Conservation (phyloP, 2,113 vertebrate species). For the Pseudonaja textilis region DNA sequence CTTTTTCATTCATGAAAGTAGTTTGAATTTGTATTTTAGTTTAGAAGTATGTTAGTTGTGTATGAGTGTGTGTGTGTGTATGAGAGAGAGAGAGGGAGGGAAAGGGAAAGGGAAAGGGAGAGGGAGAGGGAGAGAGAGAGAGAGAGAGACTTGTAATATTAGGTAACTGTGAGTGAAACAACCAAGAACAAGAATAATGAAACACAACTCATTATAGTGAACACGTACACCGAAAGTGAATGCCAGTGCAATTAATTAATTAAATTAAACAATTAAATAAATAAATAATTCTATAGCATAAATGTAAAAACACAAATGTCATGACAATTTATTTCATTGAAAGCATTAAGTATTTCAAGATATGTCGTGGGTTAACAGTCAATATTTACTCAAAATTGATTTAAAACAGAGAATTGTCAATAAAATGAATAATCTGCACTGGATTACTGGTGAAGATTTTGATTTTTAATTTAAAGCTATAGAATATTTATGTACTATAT, state of each 20-base stretch:
- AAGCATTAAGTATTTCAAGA: neutral
- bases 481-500: slow-evolving; percentile 62
- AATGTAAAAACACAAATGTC: neutral
- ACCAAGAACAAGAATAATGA: too few species aligned
- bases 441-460: slow-evolving; percentile 23
- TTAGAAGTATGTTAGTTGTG: neutral
- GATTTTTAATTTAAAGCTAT: slow-evolving; percentile 62
- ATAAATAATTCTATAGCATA: neutral
- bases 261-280: neutral
- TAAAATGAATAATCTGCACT: slow-evolving; percentile 43
- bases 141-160: neutral
- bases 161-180: neutral
- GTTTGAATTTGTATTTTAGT: neutral
- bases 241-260: neutral
- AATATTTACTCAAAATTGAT: neutral
- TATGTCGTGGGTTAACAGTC: neutral
- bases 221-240: too few species aligned
- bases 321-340: neutral
- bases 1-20: neutral
- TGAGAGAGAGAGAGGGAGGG: too few species aligned
- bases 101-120: neutral
- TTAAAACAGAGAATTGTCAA: neutral
- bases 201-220: neutral
- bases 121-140: neutral
- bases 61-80: neutral